Evolutionary conservation across 53 echinoderm and acorn worm species (phyloP).

Genomic region (Apostichopus leukothele): DNA sequence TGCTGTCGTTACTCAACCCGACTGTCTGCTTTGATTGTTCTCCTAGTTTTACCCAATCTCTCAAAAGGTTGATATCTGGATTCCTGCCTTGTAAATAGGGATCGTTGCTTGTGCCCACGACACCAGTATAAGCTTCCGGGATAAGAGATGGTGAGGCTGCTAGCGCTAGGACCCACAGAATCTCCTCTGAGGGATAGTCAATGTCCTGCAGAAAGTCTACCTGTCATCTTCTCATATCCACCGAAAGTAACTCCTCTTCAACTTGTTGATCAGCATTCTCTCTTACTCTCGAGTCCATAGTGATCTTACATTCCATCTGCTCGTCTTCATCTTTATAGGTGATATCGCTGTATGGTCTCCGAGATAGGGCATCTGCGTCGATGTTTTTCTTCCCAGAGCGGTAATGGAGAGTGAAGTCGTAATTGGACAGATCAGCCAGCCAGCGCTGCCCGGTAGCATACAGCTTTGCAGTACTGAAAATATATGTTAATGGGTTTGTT

Average conservation of each 20-base stretch:
- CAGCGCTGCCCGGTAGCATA: slow-evolving; percentile 66
- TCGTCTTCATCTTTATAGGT: too few relatives aligned
- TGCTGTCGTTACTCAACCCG: too few relatives aligned
- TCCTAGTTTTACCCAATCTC: neutral
- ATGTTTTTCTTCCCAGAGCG: slow-evolving; percentile 47
- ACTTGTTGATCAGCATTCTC: neutral
- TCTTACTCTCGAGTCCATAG: slow-evolving; percentile 3
- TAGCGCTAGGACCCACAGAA: slow-evolving; percentile 24
- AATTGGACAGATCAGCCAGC: slow-evolving; percentile 58
- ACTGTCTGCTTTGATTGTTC: neutral
- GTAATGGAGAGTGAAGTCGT: slow-evolving; percentile 59
- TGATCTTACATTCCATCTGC: too few relatives aligned
- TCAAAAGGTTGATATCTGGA: slow-evolving; percentile 12
- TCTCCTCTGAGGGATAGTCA: neutral
- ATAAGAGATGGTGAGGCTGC: slow-evolving; percentile 1
- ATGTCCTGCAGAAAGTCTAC: neutral
- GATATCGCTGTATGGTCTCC: slow-evolving; percentile 30
- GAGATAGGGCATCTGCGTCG: slow-evolving; percentile 63
- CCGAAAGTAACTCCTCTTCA: neutral
- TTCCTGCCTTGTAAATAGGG: slow-evolving; percentile 14
- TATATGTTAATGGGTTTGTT: too few relatives aligned
- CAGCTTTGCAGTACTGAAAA: slow-evolving; percentile 50
- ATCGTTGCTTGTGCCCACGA: neutral
- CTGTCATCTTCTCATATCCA: neutral
- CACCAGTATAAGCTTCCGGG: neutral